Percentiles rank a stretch among this genome's conserved stretches.
Evolutionary conservation across 2,888 invertebrate genomes (phyloP).

Genomic region (Macroteleia sp.): DNA sequence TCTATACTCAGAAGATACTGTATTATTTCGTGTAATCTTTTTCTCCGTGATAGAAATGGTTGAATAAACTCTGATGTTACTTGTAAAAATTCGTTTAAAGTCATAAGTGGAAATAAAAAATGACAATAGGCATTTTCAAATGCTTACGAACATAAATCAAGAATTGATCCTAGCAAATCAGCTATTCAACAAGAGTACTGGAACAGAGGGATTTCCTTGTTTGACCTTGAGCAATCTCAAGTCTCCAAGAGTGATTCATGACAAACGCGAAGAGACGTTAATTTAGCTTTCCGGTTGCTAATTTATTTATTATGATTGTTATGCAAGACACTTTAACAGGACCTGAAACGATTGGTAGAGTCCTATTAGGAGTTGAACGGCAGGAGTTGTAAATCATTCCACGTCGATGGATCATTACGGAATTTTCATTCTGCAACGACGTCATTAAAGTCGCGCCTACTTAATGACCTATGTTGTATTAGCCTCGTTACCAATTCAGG

Average conservation of each 20-base stretch:
- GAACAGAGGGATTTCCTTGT: slow-evolving; percentile 24
- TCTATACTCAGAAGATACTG: no score
- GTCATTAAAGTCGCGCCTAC: slow-evolving; percentile 59
- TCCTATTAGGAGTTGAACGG: slow-evolving; percentile 37
- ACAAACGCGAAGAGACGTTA: slow-evolving; percentile 40
- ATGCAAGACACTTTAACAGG: slow-evolving; percentile 53
- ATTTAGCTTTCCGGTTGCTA: slow-evolving; percentile 49
- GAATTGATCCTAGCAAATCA: no score
- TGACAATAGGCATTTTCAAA: no score
- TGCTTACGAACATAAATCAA: no score
- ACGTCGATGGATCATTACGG: slow-evolving; percentile 63
- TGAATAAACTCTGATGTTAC: no score
- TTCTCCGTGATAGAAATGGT: no score
- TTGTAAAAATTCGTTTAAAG: no score
- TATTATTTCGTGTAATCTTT: no score
- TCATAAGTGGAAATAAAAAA: no score
- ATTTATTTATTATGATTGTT: slow-evolving; percentile 54
- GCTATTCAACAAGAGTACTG: no score
- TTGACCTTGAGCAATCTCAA: slow-evolving; percentile 40
- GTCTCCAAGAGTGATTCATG: slow-evolving; percentile 37
- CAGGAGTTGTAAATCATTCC: slow-evolving; percentile 61
- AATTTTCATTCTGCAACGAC: slow-evolving; percentile 58
- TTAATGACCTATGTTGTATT: slow-evolving; percentile 39
- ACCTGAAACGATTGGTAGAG: slow-evolving; percentile 45
- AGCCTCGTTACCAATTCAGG: slow-evolving; percentile 17